phyloP scores from a whole-genome alignment of 1,140 invertebrate species.

The Neomicropteryx cornuta region DNA sequence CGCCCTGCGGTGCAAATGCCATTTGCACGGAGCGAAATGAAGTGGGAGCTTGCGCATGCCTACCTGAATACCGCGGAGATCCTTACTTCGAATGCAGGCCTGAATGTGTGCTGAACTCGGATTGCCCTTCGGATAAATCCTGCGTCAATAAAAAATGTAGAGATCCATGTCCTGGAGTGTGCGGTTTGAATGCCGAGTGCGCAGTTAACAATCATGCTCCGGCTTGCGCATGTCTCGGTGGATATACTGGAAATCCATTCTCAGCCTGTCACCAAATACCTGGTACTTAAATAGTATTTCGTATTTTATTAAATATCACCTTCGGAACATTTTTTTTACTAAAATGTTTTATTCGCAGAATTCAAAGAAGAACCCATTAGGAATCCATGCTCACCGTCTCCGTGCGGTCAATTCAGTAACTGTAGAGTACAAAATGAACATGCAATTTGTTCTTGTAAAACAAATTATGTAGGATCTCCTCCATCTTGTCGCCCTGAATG shows the following conservation, averaged over 20 bases:
- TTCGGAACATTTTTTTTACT: too few species aligned
- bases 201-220: conserved; percentile 57
- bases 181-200: conserved; percentile 57
- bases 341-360: too few species aligned
- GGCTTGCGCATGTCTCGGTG: conserved; percentile 52
- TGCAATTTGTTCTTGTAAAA: conserved; percentile 58
- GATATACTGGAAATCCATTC: conserved; percentile 65
- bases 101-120: conserved; percentile 59
- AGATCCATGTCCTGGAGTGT: conserved; percentile 51
- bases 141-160: conserved; percentile 54
- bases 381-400: conserved; percentile 55
- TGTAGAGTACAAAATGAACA: conserved; percentile 52
- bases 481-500: conserved; percentile 65
- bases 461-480: conserved; percentile 55
- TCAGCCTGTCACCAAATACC: conserved; percentile 39
- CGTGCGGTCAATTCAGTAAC: conserved; percentile 59
- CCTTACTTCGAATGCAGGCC: conserved; percentile 63
- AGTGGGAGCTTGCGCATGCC: conserved; percentile 58
- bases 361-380: conserved; percentile 31
- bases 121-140: conserved; percentile 48
- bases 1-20: conserved; percentile 70
- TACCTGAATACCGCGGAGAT: conserved; percentile 57
- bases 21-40: conserved; percentile 63
- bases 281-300: too few species aligned
- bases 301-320: too few species aligned